Percentiles rank a stretch among this genome's conserved stretches.
Evolutionary conservation across 2,797 vertebrate species (phyloP).

Genomic region (Okamejei kenojei): DNA sequence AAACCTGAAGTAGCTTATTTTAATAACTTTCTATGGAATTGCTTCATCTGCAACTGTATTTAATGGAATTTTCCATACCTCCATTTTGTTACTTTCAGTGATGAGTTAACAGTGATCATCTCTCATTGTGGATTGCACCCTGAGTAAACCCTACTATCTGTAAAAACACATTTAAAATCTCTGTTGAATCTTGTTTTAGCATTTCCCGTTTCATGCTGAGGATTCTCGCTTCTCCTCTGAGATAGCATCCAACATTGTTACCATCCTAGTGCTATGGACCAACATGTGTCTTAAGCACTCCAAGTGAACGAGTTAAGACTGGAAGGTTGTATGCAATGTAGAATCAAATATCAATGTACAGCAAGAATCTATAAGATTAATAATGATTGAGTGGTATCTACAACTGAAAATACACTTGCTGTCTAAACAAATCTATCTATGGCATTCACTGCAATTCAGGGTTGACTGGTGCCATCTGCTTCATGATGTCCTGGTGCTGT

Average conservation of each 20-base stretch:
- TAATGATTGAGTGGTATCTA: background rate
- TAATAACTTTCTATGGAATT: background rate
- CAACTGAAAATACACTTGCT: background rate
- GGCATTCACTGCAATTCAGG: too few species aligned
- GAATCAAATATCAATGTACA: background rate
- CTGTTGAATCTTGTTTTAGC: background rate
- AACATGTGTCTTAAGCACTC: too few species aligned
- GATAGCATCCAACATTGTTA: background rate
- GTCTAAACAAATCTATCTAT: background rate
- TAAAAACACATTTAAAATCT: background rate
- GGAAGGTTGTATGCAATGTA: background rate
- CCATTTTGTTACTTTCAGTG: background rate
- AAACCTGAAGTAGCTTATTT: background rate
- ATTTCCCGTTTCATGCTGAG: too few species aligned
- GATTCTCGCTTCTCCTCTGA: background rate
- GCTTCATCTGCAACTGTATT: background rate
- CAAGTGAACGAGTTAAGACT: background rate
- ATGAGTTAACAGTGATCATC: background rate
- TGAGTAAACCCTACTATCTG: too few species aligned
- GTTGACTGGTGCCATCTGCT: too few species aligned
- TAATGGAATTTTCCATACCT: background rate
- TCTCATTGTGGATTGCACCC: too few species aligned
- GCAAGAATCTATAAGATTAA: background rate
- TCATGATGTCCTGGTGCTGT: too few species aligned
- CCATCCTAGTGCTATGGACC: background rate